Conservation (phyloP, 2,888 invertebrate genomes). For the Emmelina monodactyla region DNA sequence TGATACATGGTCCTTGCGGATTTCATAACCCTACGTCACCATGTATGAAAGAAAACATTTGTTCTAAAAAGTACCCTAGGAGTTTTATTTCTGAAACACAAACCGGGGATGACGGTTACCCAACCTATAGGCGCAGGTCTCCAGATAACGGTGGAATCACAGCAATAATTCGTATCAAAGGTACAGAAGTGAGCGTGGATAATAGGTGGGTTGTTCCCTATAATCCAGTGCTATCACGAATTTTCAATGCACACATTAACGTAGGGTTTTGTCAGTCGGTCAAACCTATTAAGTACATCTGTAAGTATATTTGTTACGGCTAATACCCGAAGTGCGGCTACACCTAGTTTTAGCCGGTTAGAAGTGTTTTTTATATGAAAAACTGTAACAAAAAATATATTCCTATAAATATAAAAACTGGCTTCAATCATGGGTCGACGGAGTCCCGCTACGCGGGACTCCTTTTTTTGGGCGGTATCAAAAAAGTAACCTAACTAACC, state of each 20-base stretch:
- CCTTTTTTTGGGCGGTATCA: no score
- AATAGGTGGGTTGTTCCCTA: slow-evolving; percentile 23
- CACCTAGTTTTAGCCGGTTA: no score
- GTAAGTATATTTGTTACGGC: slow-evolving; percentile 6
- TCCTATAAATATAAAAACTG: no score
- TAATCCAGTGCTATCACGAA: slow-evolving; percentile 13
- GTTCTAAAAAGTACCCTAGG: slow-evolving; percentile 26
- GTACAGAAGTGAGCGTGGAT: slow-evolving; percentile 14
- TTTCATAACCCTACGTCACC: slow-evolving; percentile 10
- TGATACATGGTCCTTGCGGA: slow-evolving; percentile 16
- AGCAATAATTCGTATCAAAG: slow-evolving; percentile 10
- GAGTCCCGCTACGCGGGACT: no score
- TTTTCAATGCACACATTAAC: slow-evolving; percentile 16
- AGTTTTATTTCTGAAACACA: slow-evolving; percentile 20
- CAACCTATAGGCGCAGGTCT: slow-evolving; percentile 22
- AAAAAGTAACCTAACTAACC: no score
- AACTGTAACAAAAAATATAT: no score
- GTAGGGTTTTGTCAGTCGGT: slow-evolving; percentile 15
- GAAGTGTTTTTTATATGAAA: no score
- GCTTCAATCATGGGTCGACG: no score
- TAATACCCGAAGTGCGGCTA: no score
- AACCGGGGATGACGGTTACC: slow-evolving; percentile 28
- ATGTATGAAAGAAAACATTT: slow-evolving; percentile 22
- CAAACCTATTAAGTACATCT: slow-evolving; percentile 15
- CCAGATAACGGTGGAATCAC: slow-evolving; percentile 18